Evolutionary conservation across 2,888 invertebrate species (phyloP), one percentile per base, ranked within the genome.

Genomic region (Osmoderma eremita): DNA sequence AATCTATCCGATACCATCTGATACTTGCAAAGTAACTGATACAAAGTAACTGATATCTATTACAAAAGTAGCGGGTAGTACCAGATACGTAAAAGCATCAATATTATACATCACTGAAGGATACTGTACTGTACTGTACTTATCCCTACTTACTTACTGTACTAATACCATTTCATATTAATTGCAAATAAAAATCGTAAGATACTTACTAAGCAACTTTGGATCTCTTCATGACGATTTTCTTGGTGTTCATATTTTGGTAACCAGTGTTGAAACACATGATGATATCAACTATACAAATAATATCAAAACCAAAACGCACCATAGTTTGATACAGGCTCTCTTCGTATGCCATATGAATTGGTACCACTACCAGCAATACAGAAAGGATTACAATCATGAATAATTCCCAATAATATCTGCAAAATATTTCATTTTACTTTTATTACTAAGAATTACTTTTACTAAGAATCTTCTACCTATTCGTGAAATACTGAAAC

Each of bases 161-260:
- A n/a, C n/a, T n/a, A n/a, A n/a, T n/a, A n/a, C n/a, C 3, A 24
- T 24, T 4, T 24, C 5, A 4, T 5, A 4, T 24, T 3, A 24
- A 15, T 17, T 13, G 42, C 5, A 5, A 6, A 42, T 15, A 45
- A 45, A 13, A 51, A 15, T 3, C 36, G 6, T 30, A 30, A 30
- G 30, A 17, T 30, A 64, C 71, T 1, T 79, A 79, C 64, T 24
- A 20, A 15, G 61, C 58, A 1, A 69, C 67, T 3, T 51, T 36
- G 22, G 17, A 48, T 20, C 54, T 54, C 8, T 61, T 13, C 63
- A 69, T 42, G 39, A 69, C 64, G n/a, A 69, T 58, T 20, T 58
- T 67, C 38, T 67, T 69, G 5, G 66, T 64, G 18, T 58, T 63
- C 15, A 12, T 42, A 50, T 67, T 50, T 20, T 64, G 54, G n/a